Evolutionary conservation across 2,888 invertebrate species (phyloP), one percentile per base, ranked within the genome.

Genomic region (Tenthredo distinguenda): DNA sequence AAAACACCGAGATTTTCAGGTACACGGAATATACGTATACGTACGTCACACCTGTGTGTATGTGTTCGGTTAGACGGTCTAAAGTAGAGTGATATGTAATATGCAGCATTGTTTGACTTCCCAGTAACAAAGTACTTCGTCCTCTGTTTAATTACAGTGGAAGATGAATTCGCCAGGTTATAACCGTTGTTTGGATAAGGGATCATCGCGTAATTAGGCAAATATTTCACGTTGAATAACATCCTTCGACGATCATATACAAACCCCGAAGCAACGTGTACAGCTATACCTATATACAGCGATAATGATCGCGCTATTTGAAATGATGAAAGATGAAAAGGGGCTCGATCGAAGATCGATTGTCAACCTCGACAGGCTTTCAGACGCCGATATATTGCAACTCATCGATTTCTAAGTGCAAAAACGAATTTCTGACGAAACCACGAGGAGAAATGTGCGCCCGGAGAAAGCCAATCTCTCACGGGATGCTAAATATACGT

Each of bases 71-170:
- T 10, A 21, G 5, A 58, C 58, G 7, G 62, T 62, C 2, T 26
- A 10, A 21, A 62, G 21, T 3, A 4, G 26, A 21, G 62, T 62
- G 26, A 62, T 62, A 71, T 71, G 37, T 71, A 71, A 71, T 71
- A 71, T 71, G 71, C 31, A 71, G 34, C 15, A 71, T 71, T 71
- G 71, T 71, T 71, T 71, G 71, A 71, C 26, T 71, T 34, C 37
- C 34, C 26, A 71, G 71, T 37, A 9, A 37, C 26, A n/a, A 37
- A 71, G 37, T 71, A 71, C 71, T 71, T 34, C 18, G 34, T 71
- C 31, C 71, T 37, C 31, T 21, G 71, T 71, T 34, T 37, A 71
- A 71, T 71, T 37, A 71, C 71, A 26, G 18, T 9, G 71, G 37
- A 71, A 71, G 10, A 71, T 71, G 62, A 62, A 62, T 62, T 62